phyloP scores from a whole-genome alignment of 1,140 invertebrate species.

The Chironomus tepperi region DNA sequence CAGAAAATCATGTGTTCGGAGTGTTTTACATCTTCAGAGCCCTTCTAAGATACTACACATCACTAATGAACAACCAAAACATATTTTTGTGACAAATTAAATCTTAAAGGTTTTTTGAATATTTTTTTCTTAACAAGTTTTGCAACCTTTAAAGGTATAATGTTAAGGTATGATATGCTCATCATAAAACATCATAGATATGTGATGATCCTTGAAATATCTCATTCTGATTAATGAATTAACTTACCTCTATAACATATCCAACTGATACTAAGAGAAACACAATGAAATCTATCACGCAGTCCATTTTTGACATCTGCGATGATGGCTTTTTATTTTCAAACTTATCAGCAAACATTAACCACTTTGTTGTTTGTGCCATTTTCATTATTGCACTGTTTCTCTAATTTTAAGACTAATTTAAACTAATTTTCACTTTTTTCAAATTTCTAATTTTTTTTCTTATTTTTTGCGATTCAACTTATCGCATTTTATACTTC shows the following conservation, averaged over 20 bases:
- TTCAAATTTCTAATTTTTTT: not conserved
- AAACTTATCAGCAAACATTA: not conserved
- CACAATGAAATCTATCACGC: slow-evolving; percentile 49
- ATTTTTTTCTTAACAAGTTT: not conserved
- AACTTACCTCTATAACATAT: slow-evolving; percentile 41
- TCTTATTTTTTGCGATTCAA: not conserved
- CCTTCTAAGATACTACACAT: too few relatives aligned
- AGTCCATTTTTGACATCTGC: slow-evolving; percentile 33
- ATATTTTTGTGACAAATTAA: too few relatives aligned
- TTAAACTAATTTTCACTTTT: not conserved
- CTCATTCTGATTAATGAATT: not conserved
- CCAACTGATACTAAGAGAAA: slow-evolving; percentile 50
- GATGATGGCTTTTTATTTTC: not conserved
- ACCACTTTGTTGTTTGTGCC: not conserved
- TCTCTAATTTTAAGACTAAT: not conserved
- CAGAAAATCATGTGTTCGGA: too few relatives aligned
- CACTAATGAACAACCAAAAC: too few relatives aligned
- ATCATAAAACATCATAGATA: not conserved
- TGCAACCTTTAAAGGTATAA: not conserved
- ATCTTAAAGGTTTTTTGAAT: too few relatives aligned
- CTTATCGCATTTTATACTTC: not conserved
- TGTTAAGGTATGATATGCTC: not conserved
- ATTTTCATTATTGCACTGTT: not conserved
- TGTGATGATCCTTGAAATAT: not conserved
- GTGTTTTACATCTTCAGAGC: too few relatives aligned